Evolutionary conservation across 2,113 vertebrate species (phyloP).

Genomic region (Arenaria interpres): DNA sequence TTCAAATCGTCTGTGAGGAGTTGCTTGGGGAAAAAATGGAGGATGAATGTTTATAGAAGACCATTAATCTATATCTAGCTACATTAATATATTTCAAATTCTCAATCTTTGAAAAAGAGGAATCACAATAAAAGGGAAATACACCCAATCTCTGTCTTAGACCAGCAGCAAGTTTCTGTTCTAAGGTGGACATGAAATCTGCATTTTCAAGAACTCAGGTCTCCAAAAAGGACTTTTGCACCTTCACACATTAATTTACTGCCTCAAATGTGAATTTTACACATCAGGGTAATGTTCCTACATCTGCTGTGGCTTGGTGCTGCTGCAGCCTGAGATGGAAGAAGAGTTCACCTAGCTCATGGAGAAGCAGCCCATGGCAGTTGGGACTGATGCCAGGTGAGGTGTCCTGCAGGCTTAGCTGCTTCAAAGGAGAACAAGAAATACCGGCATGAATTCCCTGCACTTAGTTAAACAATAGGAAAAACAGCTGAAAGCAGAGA

Average conservation of each 20-base stretch:
- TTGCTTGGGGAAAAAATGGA: not conserved
- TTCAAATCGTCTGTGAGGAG: not conserved
- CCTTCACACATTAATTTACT: not conserved
- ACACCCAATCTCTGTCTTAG: not conserved
- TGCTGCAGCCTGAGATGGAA: not conserved
- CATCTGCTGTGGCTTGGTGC: not conserved
- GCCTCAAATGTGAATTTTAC: not conserved
- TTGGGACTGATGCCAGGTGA: not conserved
- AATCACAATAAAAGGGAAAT: not conserved
- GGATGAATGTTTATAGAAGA: not conserved
- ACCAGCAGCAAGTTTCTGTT: not conserved
- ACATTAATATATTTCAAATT: not conserved
- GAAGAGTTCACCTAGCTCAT: fast-evolving
- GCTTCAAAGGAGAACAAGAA: not conserved
- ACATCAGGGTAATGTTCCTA: not conserved
- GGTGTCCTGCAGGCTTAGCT: not conserved
- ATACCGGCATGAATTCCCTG: not conserved
- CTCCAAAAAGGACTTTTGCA: not conserved
- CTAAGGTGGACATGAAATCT: not conserved
- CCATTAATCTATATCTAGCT: not conserved
- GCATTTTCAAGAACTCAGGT: not conserved
- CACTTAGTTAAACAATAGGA: not conserved
- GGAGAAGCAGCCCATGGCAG: not conserved
- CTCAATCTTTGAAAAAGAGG: not conserved
- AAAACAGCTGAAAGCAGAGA: not conserved